phyloP scores from a whole-genome alignment of 2,797 vertebrate genomes.

The Enteromius afrohamiltoni region DNA sequence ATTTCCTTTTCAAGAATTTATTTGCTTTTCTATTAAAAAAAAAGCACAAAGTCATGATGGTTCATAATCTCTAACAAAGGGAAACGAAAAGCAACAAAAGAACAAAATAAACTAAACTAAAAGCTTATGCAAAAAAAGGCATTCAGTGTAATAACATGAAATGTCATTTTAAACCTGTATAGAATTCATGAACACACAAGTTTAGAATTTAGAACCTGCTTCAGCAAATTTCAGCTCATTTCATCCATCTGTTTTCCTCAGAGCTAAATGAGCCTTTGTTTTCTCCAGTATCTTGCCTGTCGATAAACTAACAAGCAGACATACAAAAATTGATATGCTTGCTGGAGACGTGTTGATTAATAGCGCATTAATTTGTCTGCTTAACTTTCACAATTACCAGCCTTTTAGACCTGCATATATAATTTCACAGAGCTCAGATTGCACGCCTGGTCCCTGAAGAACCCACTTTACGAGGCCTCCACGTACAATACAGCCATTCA shows the following conservation, averaged over 20 bases:
- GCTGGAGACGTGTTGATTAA: constrained; percentile 58
- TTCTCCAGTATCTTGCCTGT: constrained; percentile 1
- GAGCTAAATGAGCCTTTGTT: neutral
- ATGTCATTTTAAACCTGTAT: neutral
- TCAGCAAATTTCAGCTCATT: neutral
- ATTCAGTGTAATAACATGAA: neutral
- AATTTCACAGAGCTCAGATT: constrained; percentile 57
- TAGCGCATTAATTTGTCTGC: constrained; percentile 55
- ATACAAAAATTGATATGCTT: constrained; percentile 28
- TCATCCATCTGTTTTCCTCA: neutral
- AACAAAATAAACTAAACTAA: constrained; percentile 14
- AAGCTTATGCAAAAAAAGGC: neutral
- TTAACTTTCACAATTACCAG: constrained; percentile 65
- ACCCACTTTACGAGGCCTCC: constrained; percentile 57
- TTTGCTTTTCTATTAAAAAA: constrained; percentile 11
- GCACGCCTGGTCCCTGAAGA: constrained; percentile 51
- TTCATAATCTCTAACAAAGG: constrained; percentile 23
- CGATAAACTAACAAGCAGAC: constrained; percentile 15
- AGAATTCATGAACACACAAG: neutral
- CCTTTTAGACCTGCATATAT: constrained; percentile 65
- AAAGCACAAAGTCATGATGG: neutral
- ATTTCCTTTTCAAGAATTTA: neutral
- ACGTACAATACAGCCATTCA: constrained; percentile 55
- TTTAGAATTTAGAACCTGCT: neutral
- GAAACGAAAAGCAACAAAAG: neutral